Base-by-base conservation (phyloP, 2,113 vertebrate species). In the Mugil cephalus region DNA sequence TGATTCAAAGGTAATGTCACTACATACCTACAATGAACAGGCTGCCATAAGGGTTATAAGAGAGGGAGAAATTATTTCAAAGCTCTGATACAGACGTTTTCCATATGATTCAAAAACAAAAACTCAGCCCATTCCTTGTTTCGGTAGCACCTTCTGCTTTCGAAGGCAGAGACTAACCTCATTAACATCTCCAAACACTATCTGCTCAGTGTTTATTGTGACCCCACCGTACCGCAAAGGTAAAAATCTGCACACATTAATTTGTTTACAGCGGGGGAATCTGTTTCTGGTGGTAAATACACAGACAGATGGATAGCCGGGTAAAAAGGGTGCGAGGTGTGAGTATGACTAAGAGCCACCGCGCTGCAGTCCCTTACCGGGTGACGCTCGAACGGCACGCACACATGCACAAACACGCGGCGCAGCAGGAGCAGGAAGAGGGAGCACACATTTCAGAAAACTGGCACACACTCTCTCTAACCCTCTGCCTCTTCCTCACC, bases 251-350 rank as follows among this genome's bases (percentile, higher is more conserved):
- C 67, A 78, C 69, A 64, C 71, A 74, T 79, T 38, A 52, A 80
- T 87, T 64, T 81, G 80, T 75, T 75, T 84, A 75, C 69, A 66
- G 63, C 50, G 14, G 47, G n/a, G 48, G 34, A 75, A 70, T 78
- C 45, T 74, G 87, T 89, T 77, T 79, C 21, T 36, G 55, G 48
- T 79, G 80, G 80, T 80, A 78, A 88, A 88, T 70, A 74, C 39
- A 68, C 14, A 42, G 77, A 86, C 90, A 92, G 87, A 92, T 92
- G 90, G 90, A 74, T 30, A 17, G 79, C 72, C 81, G 88, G 77
- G 87, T 88, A 83, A 83, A 85, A 69, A 84, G 38, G 64, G 74
- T 84, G 69, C 3, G 63, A 90, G 83, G 90, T 90, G 86, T 86
- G 81, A 89, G 58, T 72, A 84, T 91, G 91, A 91, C 88, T 86